Evolutionary conservation across 2,888 invertebrate genomes (phyloP).

Genomic region (Belgica antarctica): DNA sequence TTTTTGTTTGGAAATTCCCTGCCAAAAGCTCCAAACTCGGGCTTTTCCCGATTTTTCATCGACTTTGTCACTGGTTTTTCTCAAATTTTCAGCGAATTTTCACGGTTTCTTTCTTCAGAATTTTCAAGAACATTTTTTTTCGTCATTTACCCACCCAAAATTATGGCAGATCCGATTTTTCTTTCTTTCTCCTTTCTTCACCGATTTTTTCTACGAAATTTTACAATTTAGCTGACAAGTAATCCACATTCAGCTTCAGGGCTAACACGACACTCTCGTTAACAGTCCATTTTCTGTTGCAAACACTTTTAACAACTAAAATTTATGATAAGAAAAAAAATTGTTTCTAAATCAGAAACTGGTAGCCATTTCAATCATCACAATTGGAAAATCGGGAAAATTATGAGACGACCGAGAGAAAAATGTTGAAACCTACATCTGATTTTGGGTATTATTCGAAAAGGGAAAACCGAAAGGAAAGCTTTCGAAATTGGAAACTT

Average conservation of each 20-base stretch:
- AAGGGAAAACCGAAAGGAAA: constrained; percentile 10
- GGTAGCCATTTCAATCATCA: constrained; percentile 44
- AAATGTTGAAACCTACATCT: constrained; percentile 37
- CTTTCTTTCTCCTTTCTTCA: not conserved
- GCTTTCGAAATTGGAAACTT: constrained; percentile 15
- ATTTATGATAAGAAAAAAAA: constrained; percentile 21
- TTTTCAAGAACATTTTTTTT: not conserved
- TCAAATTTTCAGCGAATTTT: not conserved
- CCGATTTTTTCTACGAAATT: constrained; percentile 5
- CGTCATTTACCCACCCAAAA: constrained; percentile 20
- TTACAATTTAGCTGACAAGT: not conserved
- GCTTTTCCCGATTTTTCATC: not conserved
- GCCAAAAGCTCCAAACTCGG: not conserved
- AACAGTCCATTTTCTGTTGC: not conserved
- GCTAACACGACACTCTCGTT: not conserved
- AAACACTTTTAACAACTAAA: not conserved
- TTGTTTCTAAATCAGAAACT: constrained; percentile 31
- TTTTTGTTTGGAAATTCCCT: not conserved
- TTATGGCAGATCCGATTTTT: constrained; percentile 23
- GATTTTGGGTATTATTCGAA: constrained; percentile 35
- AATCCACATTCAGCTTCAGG: not conserved
- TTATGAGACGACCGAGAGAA: constrained; percentile 37
- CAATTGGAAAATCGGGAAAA: constrained; percentile 44
- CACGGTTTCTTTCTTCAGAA: not conserved
- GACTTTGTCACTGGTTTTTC: not conserved